phyloP scores from a whole-genome alignment of 1,140 invertebrate genomes.

The Pristionchus pacificus region DNA sequence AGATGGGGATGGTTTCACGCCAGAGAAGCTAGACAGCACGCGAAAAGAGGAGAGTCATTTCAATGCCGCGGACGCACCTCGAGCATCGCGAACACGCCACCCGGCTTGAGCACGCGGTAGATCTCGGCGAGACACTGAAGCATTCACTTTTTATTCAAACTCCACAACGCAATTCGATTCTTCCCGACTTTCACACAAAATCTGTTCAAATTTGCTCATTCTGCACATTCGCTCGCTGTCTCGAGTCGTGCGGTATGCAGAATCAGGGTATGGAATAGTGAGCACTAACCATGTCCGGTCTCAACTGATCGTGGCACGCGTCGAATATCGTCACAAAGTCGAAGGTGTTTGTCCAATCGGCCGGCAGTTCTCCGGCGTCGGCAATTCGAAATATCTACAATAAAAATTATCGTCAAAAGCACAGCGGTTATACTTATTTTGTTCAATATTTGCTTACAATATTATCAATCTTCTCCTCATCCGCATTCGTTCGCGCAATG shows the following conservation, averaged over 20 bases:
- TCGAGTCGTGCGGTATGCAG: no score
- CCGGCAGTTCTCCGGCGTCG: conserved; percentile 37
- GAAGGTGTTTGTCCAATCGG: conserved; percentile 40
- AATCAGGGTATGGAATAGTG: no score
- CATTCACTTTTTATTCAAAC: no score
- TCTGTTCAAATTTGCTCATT: no score
- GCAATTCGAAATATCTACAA: conserved; percentile 23
- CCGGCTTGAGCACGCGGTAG: conserved; percentile 42
- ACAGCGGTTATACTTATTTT: no score
- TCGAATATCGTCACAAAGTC: conserved; percentile 48
- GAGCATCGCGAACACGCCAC: conserved; percentile 46
- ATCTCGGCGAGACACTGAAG: conserved; percentile 43
- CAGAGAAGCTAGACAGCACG: no score
- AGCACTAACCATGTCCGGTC: conserved; percentile 45
- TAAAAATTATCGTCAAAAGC: conserved; percentile 31
- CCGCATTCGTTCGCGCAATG: background rate
- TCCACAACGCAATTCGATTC: no score
- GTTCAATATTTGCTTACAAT: background rate
- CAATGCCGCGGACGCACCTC: conserved; percentile 27
- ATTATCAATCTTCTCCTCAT: background rate
- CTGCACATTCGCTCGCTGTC: no score
- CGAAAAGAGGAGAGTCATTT: no score
- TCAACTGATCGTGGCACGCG: conserved; percentile 46
- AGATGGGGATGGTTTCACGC: no score
- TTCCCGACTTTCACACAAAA: background rate